Base-by-base conservation (phyloP, 2,113 vertebrate species). In the Silurus meridionalis region DNA sequence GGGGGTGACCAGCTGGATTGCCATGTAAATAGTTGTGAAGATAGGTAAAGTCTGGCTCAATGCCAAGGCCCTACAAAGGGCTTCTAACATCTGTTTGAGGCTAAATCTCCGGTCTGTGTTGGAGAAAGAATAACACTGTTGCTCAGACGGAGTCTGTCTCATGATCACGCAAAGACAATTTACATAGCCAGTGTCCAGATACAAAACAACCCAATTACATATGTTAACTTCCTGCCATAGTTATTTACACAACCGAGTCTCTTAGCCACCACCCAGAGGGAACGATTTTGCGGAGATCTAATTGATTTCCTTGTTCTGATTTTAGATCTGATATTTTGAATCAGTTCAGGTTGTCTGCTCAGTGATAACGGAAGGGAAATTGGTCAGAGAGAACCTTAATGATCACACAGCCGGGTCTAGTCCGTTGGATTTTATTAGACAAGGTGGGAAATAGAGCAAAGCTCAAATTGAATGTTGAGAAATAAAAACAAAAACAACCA, bases 21-120 rank as follows among this genome's bases (percentile, higher is more conserved):
- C 94, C 95, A 90, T 96, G 96, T 96, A 97, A 97, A 97, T 97
- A 97, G 96, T 96, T 96, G 95, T 95, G 95, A 95, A 97, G 96
- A 97, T 96, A 97, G 97, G 97, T 97, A 97, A 95, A 95, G 93
- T 92, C 95, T 95, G 97, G 96, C 95, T 90, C 83, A 0, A 46
- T 90, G 95, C 97, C 96, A 97, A 93, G 93, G 90, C 94, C 94
- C 94, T 95, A 96, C 96, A 97, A 96, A 95, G 95, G 94, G 94
- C 96, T 95, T 92, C 91, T 91, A 96, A 97, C 97, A 97, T 97
- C 96, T 98, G 97, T 96, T 97, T 94, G 94, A 95, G 96, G 93
- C 94, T 95, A 95, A 95, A 96, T 96, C 95, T 95, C 95, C 95
- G 91, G 91, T 93, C 90, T 94, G 94, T 93, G 92, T 94, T 94